Base-by-base conservation (phyloP, 2,888 invertebrate genomes). In the Andricus curvator region DNA sequence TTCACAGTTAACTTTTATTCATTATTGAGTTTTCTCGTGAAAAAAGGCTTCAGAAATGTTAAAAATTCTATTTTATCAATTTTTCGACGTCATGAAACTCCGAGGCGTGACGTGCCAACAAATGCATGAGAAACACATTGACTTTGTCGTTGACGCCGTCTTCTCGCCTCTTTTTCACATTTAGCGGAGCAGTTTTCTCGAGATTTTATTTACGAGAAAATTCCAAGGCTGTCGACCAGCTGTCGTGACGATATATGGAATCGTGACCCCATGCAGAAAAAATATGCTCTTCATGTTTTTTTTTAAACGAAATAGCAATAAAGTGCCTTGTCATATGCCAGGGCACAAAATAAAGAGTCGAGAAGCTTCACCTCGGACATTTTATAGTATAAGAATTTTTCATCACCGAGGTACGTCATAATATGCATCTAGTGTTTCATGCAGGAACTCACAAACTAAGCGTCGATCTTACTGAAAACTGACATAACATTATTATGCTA, bases 151-250 rank as follows among this genome's bases (percentile, higher is more conserved):
- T 83, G 83, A 83, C 84, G 81, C 85, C 86, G 85, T 81, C 83
- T 82, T 65, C 51, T 76, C 77, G 33, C 41, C 82, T 78, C n/a
- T 79, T 81, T 83, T 64, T 79, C 20, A 25, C n/a, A 51, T 29
- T n/a, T 20, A 33, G 51, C 33, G n/a, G 51, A 5, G n/a, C 13
- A 6, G n/a, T 67, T 82, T 82, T 80, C 80, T 74, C 84, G 84
- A 85, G 87, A 86, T 88, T 88, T 89, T 88, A 88, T 89, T 88
- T 87, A 86, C 88, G 88, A 84, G 84, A 84, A 89, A 89, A 88
- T 88, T 87, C 87, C 86, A 85, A 85, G 85, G 86, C 86, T 86
- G 87, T 85, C 86, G 87, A 85, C 86, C 87, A 84, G 85, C 83
- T 86, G 83, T 85, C 83, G 5, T 74, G 51, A 13, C 17, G 51